Evolutionary conservation across 2,797 vertebrate genomes (phyloP), one percentile per base, ranked within the genome.

Genomic region (Rhabdomys pumilio): DNA sequence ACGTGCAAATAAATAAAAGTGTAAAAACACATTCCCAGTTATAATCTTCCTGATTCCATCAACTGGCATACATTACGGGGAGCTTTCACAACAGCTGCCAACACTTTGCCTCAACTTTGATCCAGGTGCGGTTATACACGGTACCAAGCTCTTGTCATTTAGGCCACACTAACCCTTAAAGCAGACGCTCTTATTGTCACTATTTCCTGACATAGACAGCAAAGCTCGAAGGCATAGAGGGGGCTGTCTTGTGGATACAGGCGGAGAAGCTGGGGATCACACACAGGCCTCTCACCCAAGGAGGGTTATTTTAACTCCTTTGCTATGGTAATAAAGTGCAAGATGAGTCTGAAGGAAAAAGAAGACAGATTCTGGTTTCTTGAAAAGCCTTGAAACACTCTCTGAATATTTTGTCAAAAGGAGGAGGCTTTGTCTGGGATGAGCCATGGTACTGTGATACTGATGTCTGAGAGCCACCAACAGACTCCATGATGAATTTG

Each of bases 1-100:
- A 47, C 0, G 38, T 38, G 20, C n/a, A 72, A 20, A 72, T n/a
- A 67, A 50, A 50, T 13, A 24, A 53, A 61, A 59, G 63, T 67
- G 83, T 91, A 47, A 88, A 44, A 86, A 81, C n/a, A 92, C 44
- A 77, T 44, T 7, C 3, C 19, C 3, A 31, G 10, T 73, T 44
- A 31, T 63, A n/a, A 77, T 65, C 94, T 67, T 73, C 86, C 59
- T 95, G 26, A 73, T 61, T 91, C 92, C 6, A 89, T 90, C 72
- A 69, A 8, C 10, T 91, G 61, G 15, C 17, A 90, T 89, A 38
- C 59, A 90, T 90, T 88, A 50, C 12, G 44, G 4, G 38, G 53
- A 75, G 53, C 12, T 50, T 96, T 95, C 59, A 44, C 1, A 38
- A 67, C 29, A 47, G 26, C 12, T 86, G n/a, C 75, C 41, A 89